A percentile compares a stretch with the other conserved stretches of the same genome.
Conservation (phyloP, 2,797 vertebrate species). For the Microhierax caerulescens region DNA sequence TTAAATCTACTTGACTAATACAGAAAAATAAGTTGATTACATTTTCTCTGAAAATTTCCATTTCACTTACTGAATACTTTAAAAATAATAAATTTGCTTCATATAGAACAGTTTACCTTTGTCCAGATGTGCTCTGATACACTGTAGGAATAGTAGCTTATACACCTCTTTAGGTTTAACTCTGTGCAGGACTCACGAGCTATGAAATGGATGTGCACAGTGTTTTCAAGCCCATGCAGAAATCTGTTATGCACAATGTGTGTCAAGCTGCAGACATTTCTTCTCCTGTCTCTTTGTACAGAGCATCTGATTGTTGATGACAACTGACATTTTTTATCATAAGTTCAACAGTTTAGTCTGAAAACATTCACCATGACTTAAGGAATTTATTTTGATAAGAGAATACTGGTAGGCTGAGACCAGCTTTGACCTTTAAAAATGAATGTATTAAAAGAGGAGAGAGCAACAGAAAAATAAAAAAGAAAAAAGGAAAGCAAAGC, state of each 20-base stretch:
- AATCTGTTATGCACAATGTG: neutral
- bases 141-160: neutral
- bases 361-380: slow-evolving; percentile 24
- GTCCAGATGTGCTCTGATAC: neutral
- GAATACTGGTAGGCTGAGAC: neutral
- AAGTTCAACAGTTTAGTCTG: slow-evolving; percentile 36
- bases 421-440: slow-evolving; percentile 31
- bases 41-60: neutral
- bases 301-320: slow-evolving; percentile 15
- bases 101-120: neutral
- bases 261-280: neutral
- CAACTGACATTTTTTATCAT: slow-evolving; percentile 52
- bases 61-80: neutral
- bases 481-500: fast-evolving
- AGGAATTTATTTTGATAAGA: slow-evolving; percentile 36
- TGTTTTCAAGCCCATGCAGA: neutral
- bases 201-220: neutral
- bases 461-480: fast-evolving
- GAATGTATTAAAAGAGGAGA: neutral
- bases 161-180: neutral
- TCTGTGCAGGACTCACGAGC: neutral
- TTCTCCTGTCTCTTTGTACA: neutral
- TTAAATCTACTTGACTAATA: neutral
- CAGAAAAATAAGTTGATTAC: neutral
- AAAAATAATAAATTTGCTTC: neutral